These are phyloP conservation scores for Zeuzera pyrina DNA, from an alignment of 2,888 invertebrate genomes.

Conservation along the genomic window DNA sequence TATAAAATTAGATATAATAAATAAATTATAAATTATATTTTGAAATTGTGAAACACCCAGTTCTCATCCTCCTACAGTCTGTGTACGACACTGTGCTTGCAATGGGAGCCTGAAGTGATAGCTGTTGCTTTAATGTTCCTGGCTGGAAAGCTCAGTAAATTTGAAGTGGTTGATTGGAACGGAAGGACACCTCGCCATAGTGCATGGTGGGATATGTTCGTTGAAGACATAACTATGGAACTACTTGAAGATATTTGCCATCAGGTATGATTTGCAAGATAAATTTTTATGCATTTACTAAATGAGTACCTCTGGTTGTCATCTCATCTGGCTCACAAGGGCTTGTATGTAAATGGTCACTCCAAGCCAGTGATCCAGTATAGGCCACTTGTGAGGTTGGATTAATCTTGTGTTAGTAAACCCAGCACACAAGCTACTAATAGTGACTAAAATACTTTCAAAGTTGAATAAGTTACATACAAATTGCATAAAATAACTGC, in stretches of 20 bases:
- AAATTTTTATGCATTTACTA: not conserved
- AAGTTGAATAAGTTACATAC: no score
- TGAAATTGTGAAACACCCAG: no score
- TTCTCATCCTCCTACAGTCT: no score
- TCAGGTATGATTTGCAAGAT: constrained; percentile 77
- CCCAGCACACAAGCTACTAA: no score
- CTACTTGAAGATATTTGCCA: constrained; percentile 97
- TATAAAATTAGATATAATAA: not conserved
- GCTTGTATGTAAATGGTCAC: no score
- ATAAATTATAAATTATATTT: not conserved
- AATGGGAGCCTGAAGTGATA: constrained; percentile 99
- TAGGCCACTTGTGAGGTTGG: no score
- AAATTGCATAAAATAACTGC: no score
- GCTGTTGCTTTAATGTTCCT: constrained; percentile 98
- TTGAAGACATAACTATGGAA: constrained; percentile 95
- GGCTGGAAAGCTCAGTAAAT: constrained; percentile 95
- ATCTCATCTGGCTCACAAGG: no score
- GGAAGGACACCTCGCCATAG: constrained; percentile 83
- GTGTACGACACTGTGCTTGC: constrained; percentile 95
- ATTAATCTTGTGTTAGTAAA: no score
- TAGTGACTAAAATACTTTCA: no score
- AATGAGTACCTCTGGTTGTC: no score
- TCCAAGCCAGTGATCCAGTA: no score
- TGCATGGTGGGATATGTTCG: constrained; percentile 99
- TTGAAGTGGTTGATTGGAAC: constrained; percentile 94